Percentiles rank a stretch among this genome's conserved stretches.
Evolutionary conservation across 2,113 vertebrate genomes (phyloP).

Genomic region (Myrmecophaga tridactyla): DNA sequence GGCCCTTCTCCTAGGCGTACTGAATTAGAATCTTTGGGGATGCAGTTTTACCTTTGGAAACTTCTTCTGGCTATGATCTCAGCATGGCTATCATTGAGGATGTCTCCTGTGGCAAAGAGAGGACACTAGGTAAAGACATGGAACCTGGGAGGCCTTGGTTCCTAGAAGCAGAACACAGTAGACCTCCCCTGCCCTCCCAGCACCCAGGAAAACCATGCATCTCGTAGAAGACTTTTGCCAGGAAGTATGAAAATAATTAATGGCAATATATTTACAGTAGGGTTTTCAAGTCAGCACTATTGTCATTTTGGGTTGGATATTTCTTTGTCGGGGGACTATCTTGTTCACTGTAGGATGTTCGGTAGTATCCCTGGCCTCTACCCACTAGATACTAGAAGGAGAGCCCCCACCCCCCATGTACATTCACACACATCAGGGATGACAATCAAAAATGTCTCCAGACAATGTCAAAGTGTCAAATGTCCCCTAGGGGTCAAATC

Average conservation of each 20-base stretch:
- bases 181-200: background rate
- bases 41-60: slow-evolving; percentile 88
- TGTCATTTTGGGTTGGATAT: background rate
- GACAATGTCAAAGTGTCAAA: background rate
- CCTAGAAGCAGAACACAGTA: background rate
- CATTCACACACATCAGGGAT: background rate
- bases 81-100: slow-evolving; percentile 97
- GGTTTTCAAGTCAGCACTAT: background rate
- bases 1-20: background rate
- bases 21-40: background rate
- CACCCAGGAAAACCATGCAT: background rate
- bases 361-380: background rate
- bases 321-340: background rate
- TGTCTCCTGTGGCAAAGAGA: slow-evolving; percentile 86
- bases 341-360: background rate
- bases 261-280: background rate
- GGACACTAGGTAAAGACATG: background rate
- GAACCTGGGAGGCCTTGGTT: background rate
- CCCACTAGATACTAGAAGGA: background rate
- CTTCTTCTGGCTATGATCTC: slow-evolving; percentile 94
- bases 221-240: background rate
- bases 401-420: no score
- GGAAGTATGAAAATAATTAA: background rate
- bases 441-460: background rate
- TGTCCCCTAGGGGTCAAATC: background rate